Evolutionary conservation across 2,113 vertebrate genomes (phyloP), one percentile per base, ranked within the genome.

Genomic region (Pagrus major): DNA sequence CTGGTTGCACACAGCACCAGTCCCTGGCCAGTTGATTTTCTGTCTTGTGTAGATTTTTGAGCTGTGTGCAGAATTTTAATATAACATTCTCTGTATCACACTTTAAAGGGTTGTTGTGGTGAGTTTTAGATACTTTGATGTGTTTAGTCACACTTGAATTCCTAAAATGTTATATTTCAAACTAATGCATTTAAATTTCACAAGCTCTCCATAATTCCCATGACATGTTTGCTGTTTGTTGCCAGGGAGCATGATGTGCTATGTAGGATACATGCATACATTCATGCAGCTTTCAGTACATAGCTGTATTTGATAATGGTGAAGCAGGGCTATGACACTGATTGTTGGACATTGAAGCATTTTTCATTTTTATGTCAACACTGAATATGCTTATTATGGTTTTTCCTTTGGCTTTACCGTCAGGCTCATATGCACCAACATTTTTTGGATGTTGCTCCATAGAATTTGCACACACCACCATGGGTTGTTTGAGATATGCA

Each of bases 121-220:
- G 37, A 60, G 51, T 18, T 85, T 75, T 65, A 83, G 69, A 86
- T 79, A 77, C 79, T 92, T 85, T 88, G 69, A 90, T 89, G 55
- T 89, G 74, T 54, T 61, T 60, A 63, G 59, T 80, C 71, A 74
- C 84, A 83, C 71, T 84, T 87, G 69, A 87, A 75, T 81, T 63
- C n/a, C 11, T 18, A 14, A 70, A 74, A 81, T 83, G 47, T 81
- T 23, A 59, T 84, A 69, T 89, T 80, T 76, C 42, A 86, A 77
- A 89, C 80, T 78, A 86, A 83, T 79, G 21, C 9, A 80, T 84
- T 39, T 55, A 25, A 76, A 83, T 81, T 80, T 85, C 86, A 85
- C 42, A 85, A 72, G 7, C 59, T 77, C 27, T 41, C 33, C 3
- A 1, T 37, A 61, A 75, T 9, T 84, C 70, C 85, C 67, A 51